Conservation (phyloP, 2,888 invertebrate species). For the Pristionchus mayeri region DNA sequence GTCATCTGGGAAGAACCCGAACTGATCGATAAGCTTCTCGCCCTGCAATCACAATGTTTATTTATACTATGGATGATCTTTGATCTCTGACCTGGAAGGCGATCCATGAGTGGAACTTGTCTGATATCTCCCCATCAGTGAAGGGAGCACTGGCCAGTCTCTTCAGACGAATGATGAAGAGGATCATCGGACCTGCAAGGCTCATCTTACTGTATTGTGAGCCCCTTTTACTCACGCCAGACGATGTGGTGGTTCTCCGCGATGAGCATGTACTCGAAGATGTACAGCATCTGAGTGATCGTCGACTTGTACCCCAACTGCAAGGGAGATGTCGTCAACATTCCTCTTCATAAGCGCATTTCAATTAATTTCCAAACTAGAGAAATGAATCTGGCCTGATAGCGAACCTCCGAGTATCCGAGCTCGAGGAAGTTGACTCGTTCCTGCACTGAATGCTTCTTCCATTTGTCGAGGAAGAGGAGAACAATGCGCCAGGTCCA, state of each 20-base stretch:
- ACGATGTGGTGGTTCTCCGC: neutral
- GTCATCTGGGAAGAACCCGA: neutral
- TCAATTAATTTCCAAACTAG: neutral
- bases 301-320: neutral
- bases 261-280: constrained; percentile 14
- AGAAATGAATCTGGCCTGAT: neutral
- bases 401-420: neutral
- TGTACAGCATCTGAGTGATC: constrained; percentile 1
- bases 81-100: neutral
- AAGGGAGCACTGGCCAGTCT: neutral
- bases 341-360: neutral
- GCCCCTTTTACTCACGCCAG: neutral
- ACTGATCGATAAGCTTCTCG: neutral
- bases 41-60: neutral
- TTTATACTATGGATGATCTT: neutral
- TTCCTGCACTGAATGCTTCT: neutral
- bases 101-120: neutral
- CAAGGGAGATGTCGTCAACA: neutral
- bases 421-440: neutral
- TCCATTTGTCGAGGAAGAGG: neutral
- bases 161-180: neutral
- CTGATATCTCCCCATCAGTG: neutral
- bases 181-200: neutral
- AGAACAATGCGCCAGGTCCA: neutral
- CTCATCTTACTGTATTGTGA: neutral